phyloP scores from a whole-genome alignment of 2,113 vertebrate genomes.

The Scytalopus superciliaris region DNA sequence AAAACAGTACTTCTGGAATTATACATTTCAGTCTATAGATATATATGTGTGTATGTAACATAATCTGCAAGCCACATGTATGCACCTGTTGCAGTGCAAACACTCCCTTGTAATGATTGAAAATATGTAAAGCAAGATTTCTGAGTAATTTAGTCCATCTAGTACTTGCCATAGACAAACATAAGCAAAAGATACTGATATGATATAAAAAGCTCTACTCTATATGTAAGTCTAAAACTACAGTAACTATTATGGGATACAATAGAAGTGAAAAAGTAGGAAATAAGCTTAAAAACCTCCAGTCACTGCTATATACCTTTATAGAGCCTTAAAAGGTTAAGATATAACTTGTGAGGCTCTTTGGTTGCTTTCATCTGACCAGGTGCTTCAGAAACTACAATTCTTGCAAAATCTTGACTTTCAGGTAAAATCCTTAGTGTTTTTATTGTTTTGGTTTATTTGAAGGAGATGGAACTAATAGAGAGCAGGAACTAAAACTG shows the following conservation, averaged over 20 bases:
- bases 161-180: neutral
- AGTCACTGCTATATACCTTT: neutral
- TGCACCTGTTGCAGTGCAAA: neutral
- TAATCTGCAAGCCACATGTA: neutral
- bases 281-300: neutral
- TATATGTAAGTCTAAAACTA: neutral
- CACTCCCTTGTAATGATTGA: neutral
- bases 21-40: neutral
- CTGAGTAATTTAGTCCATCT: neutral
- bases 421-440: neutral
- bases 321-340: neutral
- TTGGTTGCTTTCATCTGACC: neutral
- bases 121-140: neutral
- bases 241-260: neutral
- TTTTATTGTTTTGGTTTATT: neutral
- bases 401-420: neutral
- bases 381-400: neutral
- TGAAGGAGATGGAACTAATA: neutral
- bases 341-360: neutral
- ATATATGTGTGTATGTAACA: accelerated
- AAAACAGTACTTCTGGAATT: neutral
- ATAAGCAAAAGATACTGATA: neutral
- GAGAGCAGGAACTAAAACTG: neutral
- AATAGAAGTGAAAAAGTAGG: neutral
- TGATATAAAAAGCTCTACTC: neutral